Evolutionary conservation across 2,888 invertebrate genomes (phyloP).

Genomic region (Strigamia maritima): DNA sequence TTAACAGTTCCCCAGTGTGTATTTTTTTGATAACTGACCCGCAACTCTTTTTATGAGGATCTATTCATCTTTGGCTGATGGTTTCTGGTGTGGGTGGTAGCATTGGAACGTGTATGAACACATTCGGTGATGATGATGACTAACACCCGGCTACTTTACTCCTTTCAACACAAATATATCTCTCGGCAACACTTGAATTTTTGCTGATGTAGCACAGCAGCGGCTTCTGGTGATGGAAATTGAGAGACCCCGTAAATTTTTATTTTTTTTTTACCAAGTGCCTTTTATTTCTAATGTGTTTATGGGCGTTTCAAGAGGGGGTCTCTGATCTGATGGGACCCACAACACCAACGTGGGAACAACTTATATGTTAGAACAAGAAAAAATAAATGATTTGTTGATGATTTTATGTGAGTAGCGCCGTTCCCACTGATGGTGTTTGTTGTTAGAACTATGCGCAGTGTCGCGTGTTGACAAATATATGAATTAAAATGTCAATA

Average conservation of each 20-base stretch:
- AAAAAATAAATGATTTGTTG: not conserved
- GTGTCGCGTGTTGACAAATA: too few relatives aligned
- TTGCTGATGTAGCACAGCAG: constrained; percentile 11
- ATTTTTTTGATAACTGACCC: constrained; percentile 23
- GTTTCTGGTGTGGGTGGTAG: not conserved
- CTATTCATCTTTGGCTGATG: not conserved
- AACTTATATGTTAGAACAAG: too few relatives aligned
- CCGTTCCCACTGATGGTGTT: too few relatives aligned
- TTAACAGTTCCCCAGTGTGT: constrained; percentile 7
- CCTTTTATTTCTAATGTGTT: constrained; percentile 19
- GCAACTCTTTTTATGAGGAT: not conserved
- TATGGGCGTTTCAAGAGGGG: not conserved
- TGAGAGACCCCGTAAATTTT: not conserved
- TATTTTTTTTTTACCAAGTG: not conserved
- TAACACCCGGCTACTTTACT: constrained; percentile 13
- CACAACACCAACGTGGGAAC: constrained; percentile 1
- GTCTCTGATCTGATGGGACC: not conserved
- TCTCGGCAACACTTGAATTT: not conserved
- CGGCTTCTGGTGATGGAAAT: constrained; percentile 15
- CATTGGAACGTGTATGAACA: not conserved
- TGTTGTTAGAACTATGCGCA: too few relatives aligned
- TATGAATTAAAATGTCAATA: too few relatives aligned
- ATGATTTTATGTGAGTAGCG: too few relatives aligned
- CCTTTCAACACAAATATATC: constrained; percentile 20
- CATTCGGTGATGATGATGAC: not conserved